These are phyloP conservation scores for Xenopus tropicalis DNA, from an alignment of 2,113 vertebrate genomes.

Conservation along the genomic window UCB_Xtro_10.0 CM004443.2:178349501-178350000, in stretches of 20 bases:
- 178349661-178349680: constrained; percentile 64
- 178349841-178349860: no score
- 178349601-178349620: constrained; percentile 77
- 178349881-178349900: no score
- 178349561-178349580: constrained; percentile 73
- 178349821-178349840: no score
- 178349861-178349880: no score
- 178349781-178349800: background rate
- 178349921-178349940: no score
- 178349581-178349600: constrained; percentile 74
- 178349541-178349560: constrained; percentile 74
- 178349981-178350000: no score
- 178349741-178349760: background rate
- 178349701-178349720: constrained; percentile 70
- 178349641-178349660: constrained; percentile 56
- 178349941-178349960: no score
- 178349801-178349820: no score
- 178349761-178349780: constrained; percentile 24
- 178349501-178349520: constrained; percentile 77
- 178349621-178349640: constrained; percentile 61
- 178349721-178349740: constrained; percentile 53
- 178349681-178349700: constrained; percentile 72
- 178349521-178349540: constrained; percentile 76
- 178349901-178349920: no score
- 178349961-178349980: no score